Evolutionary conservation across 1,140 invertebrate species (phyloP).

Genomic region (Akabosia matsudoensis): DNA sequence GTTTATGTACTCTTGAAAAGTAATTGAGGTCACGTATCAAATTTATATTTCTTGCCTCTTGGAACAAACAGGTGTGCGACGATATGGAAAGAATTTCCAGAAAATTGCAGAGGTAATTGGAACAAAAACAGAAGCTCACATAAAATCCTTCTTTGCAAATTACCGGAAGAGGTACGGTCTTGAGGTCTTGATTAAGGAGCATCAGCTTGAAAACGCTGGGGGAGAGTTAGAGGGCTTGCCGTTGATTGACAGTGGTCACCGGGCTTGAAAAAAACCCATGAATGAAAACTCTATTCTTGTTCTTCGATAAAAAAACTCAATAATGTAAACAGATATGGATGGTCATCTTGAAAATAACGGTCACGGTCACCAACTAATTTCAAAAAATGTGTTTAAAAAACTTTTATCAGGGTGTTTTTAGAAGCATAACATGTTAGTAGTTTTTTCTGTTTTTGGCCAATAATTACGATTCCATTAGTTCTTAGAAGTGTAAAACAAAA

Average conservation of each 20-base stretch:
- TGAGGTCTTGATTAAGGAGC: slow-evolving; percentile 64
- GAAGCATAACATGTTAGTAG: too few relatives aligned
- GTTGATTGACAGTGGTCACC: neutral
- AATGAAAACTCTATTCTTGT: too few relatives aligned
- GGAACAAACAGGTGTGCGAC: slow-evolving; percentile 67
- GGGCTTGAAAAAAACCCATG: neutral
- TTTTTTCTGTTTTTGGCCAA: too few relatives aligned
- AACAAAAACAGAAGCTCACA: slow-evolving; percentile 89
- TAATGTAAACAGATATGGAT: too few relatives aligned
- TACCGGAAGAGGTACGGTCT: slow-evolving; percentile 86
- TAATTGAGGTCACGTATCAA: too few relatives aligned
- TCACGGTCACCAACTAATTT: too few relatives aligned
- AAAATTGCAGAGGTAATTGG: slow-evolving; percentile 92
- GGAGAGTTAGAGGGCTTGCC: neutral
- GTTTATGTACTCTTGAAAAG: neutral
- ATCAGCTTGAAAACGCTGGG: slow-evolving; percentile 31
- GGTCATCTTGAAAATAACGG: too few relatives aligned
- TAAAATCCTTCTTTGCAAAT: slow-evolving; percentile 85
- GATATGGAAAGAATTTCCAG: slow-evolving; percentile 93
- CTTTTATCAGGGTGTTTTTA: too few relatives aligned
- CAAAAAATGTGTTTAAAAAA: too few relatives aligned
- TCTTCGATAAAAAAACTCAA: too few relatives aligned
- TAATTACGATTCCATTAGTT: too few relatives aligned
- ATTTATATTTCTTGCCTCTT: neutral
- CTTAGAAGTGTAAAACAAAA: too few relatives aligned